Percentiles rank a stretch among this genome's conserved stretches.
These are phyloP conservation scores for Parotocinclus haroldoi DNA, from an alignment of 2,797 vertebrate species.

Conservation along the genomic window DNA sequence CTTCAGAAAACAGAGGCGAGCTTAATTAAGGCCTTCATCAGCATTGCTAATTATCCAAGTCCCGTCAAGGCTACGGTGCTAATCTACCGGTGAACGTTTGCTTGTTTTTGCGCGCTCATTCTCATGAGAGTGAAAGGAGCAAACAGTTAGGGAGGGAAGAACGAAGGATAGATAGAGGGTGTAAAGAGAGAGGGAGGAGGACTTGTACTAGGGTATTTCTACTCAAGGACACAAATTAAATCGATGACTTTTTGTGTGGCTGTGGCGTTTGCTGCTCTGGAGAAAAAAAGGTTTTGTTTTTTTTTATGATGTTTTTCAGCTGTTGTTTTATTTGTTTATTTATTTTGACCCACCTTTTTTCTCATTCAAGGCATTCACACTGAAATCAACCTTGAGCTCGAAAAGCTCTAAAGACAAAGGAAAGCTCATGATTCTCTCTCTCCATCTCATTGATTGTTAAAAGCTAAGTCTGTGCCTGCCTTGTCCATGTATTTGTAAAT, in stretches of 20 bases:
- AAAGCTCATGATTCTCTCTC: not conserved
- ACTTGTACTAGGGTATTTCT: constrained; percentile 12
- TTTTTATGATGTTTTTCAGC: not conserved
- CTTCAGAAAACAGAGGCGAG: constrained; percentile 51
- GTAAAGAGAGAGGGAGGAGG: not conserved
- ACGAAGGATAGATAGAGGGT: not conserved
- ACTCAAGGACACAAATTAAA: constrained; percentile 16
- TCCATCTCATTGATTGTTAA: constrained; percentile 3
- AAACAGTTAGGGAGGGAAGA: not conserved
- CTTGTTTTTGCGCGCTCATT: constrained; percentile 35
- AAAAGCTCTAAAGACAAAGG: constrained; percentile 18
- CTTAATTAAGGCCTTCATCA: constrained; percentile 64
- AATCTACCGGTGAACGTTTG: constrained; percentile 46
- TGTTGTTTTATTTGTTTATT: not conserved
- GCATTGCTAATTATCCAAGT: constrained; percentile 62
- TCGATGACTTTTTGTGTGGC: constrained; percentile 3
- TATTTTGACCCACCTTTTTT: not conserved
- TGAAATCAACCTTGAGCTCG: constrained; percentile 21
- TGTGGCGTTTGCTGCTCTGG: constrained; percentile 3
- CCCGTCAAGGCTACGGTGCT: constrained; percentile 53
- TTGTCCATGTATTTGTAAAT: not conserved
- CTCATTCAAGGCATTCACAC: not conserved
- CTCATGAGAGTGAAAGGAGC: constrained; percentile 31
- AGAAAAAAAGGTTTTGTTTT: constrained; percentile 11
- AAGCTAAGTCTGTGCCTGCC: not conserved